Conservation (phyloP, 1,140 invertebrate species). For the Sminthurinus signatus region DNA sequence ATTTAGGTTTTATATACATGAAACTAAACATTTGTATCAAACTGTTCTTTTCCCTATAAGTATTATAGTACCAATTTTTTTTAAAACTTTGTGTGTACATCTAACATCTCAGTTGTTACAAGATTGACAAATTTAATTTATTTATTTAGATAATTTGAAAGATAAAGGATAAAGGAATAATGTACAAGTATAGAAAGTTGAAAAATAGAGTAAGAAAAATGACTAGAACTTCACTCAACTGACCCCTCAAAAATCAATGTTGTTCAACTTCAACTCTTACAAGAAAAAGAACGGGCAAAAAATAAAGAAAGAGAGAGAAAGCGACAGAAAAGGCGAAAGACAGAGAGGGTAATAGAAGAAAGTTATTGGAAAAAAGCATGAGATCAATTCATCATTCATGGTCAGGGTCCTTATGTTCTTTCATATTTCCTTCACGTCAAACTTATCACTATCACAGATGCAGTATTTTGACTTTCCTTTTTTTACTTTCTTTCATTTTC, state of each 20-base stretch:
- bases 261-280: neutral
- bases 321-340: neutral
- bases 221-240: neutral
- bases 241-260: conserved; percentile 2
- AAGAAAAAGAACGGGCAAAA: neutral
- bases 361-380: neutral
- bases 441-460: neutral
- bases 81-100: neutral
- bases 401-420: neutral
- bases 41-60: neutral
- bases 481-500: no score
- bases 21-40: neutral
- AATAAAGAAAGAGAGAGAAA: neutral
- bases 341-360: neutral
- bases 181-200: neutral
- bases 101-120: neutral
- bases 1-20: neutral
- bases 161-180: neutral
- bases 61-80: neutral
- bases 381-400: conserved; percentile 7
- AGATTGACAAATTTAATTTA: neutral
- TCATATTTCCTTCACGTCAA: neutral
- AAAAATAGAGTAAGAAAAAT: neutral
- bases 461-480: neutral
- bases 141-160: neutral